These are phyloP conservation scores for Harpalus rubripes DNA, from an alignment of 2,888 invertebrate genomes.

Conservation along the genomic window DNA sequence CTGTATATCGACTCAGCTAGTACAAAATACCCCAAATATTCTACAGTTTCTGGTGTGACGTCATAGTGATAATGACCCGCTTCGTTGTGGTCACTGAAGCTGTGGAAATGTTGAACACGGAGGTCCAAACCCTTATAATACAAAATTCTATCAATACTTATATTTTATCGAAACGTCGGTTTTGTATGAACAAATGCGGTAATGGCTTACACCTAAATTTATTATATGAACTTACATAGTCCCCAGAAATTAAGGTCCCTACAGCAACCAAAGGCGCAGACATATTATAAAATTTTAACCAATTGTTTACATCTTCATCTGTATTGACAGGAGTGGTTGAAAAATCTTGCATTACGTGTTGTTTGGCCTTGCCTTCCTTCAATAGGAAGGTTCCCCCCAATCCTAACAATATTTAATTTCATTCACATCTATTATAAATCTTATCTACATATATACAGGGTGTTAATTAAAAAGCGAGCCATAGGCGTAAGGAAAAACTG, in stretches of 20 bases:
- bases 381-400: slow-evolving; percentile 94
- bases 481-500: too few species aligned
- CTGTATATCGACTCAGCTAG: slow-evolving; percentile 86
- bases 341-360: slow-evolving; percentile 98
- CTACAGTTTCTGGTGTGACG: slow-evolving; percentile 91
- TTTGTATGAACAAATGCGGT: too few species aligned
- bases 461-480: too few species aligned
- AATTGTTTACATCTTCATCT: slow-evolving; percentile 88
- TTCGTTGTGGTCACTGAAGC: slow-evolving; percentile 89
- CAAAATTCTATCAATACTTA: not conserved
- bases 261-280: slow-evolving; percentile 92
- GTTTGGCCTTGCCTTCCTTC: slow-evolving; percentile 89
- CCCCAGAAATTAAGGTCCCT: slow-evolving; percentile 91
- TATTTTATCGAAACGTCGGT: too few species aligned
- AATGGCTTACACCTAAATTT: too few species aligned
- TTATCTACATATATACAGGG: not conserved
- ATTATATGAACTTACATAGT: slow-evolving; percentile 82
- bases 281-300: slow-evolving; percentile 96
- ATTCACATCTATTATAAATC: not conserved
- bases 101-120: slow-evolving; percentile 97
- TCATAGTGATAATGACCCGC: slow-evolving; percentile 99
- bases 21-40: slow-evolving; percentile 94
- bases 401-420: slow-evolving; percentile 78
- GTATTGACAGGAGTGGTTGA: slow-evolving; percentile 85
- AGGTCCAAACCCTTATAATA: slow-evolving; percentile 88